Conservation (phyloP, 1,140 invertebrate species). For the Aphaenogaster ashmeadi region DNA sequence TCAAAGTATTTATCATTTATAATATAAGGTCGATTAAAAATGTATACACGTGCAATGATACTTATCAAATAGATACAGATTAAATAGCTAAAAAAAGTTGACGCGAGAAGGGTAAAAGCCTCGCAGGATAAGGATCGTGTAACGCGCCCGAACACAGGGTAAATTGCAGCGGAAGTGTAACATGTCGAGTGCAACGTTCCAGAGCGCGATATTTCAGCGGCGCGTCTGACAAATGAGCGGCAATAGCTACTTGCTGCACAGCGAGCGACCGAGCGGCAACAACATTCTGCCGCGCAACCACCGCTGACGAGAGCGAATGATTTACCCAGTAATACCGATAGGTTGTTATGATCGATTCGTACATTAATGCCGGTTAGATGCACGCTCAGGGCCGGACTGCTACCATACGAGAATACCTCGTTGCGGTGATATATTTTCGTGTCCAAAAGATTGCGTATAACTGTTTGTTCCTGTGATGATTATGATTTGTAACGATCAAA, state of each 20-base stretch:
- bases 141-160: slow-evolving; percentile 25
- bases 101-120: background rate
- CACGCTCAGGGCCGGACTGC: slow-evolving; percentile 35
- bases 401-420: background rate
- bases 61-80: background rate
- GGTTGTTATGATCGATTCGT: slow-evolving; percentile 76
- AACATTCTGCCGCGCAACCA: slow-evolving; percentile 69
- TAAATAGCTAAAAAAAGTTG: slow-evolving; percentile 13
- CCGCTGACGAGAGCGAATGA: slow-evolving; percentile 69
- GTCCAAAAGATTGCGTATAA: background rate
- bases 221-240: slow-evolving; percentile 77
- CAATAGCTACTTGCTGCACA: slow-evolving; percentile 77
- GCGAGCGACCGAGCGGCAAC: slow-evolving; percentile 64
- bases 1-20: background rate
- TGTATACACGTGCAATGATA: no score
- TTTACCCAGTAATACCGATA: slow-evolving; percentile 76
- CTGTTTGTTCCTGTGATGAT: background rate
- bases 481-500: background rate
- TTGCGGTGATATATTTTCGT: background rate
- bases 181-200: slow-evolving; percentile 64
- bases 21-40: background rate
- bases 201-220: slow-evolving; percentile 75
- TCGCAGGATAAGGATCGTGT: slow-evolving; percentile 33
- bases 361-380: slow-evolving; percentile 72
- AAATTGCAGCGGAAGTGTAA: slow-evolving; percentile 61